phyloP scores from a whole-genome alignment of 2,888 invertebrate species.

The Oxycera nigricornis region DNA sequence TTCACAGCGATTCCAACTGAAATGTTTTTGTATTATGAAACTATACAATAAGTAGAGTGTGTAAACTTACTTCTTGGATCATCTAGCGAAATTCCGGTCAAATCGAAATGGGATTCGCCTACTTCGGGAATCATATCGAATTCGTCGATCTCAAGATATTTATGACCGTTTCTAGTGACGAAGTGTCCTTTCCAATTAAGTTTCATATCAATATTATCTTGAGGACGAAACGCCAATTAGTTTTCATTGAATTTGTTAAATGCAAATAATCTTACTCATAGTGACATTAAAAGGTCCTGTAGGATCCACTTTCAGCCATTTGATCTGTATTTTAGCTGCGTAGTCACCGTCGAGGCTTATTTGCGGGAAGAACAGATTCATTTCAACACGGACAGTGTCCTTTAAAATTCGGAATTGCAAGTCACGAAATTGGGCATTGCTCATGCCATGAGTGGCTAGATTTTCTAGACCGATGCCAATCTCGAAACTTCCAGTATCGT shows the following conservation, averaged over 20 bases:
- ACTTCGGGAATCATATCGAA: constrained; percentile 71
- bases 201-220: constrained; percentile 66
- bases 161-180: constrained; percentile 65
- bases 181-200: constrained; percentile 67
- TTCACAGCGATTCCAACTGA: constrained; percentile 60
- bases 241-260: too few species aligned
- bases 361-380: constrained; percentile 67
- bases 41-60: too few species aligned
- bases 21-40: too few species aligned
- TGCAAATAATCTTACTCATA: constrained; percentile 64
- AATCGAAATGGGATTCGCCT: constrained; percentile 67
- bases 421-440: constrained; percentile 65
- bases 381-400: constrained; percentile 66
- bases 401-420: constrained; percentile 66
- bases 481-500: constrained; percentile 54
- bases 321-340: constrained; percentile 69
- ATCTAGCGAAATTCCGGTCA: constrained; percentile 68
- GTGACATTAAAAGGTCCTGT: constrained; percentile 67
- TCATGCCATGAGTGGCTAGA: constrained; percentile 66
- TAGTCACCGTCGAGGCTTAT: constrained; percentile 67
- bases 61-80: constrained; percentile 69
- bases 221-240: too few species aligned
- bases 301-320: constrained; percentile 68
- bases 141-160: constrained; percentile 66
- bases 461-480: constrained; percentile 62